A percentile compares a stretch with the other conserved stretches of the same genome.
phyloP scores from a whole-genome alignment of 2,113 vertebrate species.

The Stigmatopora argus region DNA sequence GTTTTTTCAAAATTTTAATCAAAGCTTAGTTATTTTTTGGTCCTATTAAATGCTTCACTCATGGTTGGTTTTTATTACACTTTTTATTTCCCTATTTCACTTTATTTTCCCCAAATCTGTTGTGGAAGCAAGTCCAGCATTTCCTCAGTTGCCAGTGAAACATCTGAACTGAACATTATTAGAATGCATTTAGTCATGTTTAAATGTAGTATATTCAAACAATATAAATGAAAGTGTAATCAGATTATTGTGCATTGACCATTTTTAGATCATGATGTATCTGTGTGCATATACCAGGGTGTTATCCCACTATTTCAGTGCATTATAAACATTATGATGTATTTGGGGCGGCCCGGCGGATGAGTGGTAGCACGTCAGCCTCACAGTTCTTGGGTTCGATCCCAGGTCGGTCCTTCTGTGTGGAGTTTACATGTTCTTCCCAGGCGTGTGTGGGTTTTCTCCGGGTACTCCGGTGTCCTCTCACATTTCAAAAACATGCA shows the following conservation, averaged over 20 bases:
- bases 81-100: neutral
- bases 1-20: no score
- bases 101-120: neutral
- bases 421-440: no score
- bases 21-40: no score
- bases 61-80: no score
- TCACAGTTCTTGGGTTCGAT: no score
- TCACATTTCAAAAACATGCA: no score
- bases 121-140: neutral
- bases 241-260: conserved; percentile 7
- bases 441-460: no score
- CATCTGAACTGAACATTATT: neutral
- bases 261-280: conserved; percentile 4
- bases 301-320: conserved; percentile 25
- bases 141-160: neutral
- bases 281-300: neutral
- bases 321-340: conserved; percentile 26
- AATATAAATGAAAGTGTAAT: neutral
- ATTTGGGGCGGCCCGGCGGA: no score
- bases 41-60: no score
- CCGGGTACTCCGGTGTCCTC: no score
- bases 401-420: no score
- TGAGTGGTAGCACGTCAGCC: no score
- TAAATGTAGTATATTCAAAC: neutral
- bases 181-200: neutral